A percentile compares a stretch with the other conserved stretches of the same genome.
Conservation (phyloP, 2,888 invertebrate genomes). For the Patella pellucida region DNA sequence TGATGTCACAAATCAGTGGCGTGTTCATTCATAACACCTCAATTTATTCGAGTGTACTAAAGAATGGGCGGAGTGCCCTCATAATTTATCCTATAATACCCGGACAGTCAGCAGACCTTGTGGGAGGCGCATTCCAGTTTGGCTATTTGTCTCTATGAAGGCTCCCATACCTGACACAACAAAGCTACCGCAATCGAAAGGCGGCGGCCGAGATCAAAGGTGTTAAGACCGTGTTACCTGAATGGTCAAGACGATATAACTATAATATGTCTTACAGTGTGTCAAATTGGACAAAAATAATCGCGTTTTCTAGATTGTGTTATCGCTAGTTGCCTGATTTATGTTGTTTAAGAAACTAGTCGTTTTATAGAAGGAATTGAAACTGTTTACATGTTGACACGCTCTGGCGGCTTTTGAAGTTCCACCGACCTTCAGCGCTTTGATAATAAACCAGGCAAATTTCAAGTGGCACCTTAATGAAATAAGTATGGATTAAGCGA, state of each 20-base stretch:
- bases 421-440: neutral
- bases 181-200: slow-evolving; percentile 11
- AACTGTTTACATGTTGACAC: slow-evolving; percentile 7
- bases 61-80: slow-evolving; percentile 1
- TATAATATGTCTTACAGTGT: slow-evolving; percentile 7
- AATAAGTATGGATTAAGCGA: slow-evolving; percentile 10
- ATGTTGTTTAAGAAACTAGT: slow-evolving; percentile 8
- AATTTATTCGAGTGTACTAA: neutral
- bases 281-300: slow-evolving; percentile 12
- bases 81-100: slow-evolving; percentile 6
- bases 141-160: slow-evolving; percentile 4
- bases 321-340: slow-evolving; percentile 7
- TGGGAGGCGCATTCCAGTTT: neutral
- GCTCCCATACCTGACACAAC: slow-evolving; percentile 3
- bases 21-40: slow-evolving; percentile 7
- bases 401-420: slow-evolving; percentile 2
- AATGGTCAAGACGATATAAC: slow-evolving; percentile 3
- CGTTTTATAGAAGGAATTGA: neutral
- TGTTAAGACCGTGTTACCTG: neutral
- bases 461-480: slow-evolving; percentile 1
- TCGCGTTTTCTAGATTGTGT: slow-evolving; percentile 9
- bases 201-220: neutral
- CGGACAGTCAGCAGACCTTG: slow-evolving; percentile 4
- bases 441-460: neutral
- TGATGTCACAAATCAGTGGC: slow-evolving; percentile 2